These are phyloP conservation scores for Zapus hudsonius DNA, from an alignment of 2,113 vertebrate species.

Conservation along the genomic window DNA sequence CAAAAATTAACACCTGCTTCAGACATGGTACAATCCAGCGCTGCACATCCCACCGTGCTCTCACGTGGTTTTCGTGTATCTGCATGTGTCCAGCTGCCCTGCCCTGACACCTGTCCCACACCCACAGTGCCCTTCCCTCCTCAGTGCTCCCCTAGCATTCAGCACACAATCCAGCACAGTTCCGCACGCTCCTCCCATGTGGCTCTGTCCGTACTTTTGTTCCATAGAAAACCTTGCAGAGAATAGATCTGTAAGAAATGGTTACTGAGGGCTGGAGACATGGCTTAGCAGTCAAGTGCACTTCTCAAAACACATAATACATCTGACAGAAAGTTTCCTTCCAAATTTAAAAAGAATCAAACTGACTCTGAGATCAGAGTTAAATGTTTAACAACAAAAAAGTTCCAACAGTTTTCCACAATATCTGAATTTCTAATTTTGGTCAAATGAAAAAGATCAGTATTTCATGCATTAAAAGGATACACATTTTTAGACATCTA, in stretches of 20 bases:
- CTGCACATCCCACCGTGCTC: neutral
- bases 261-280: neutral
- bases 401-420: neutral
- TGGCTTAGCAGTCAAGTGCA: too few relatives aligned
- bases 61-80: neutral
- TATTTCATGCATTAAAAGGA: neutral
- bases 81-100: neutral
- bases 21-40: neutral
- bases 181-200: neutral
- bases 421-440: neutral
- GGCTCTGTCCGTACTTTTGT: slow-evolving; percentile 1
- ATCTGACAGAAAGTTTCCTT: neutral
- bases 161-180: neutral
- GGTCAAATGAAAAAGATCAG: neutral
- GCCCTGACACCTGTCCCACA: neutral
- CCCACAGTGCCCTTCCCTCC: neutral
- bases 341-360: neutral
- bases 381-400: neutral
- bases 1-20: slow-evolving; percentile 37
- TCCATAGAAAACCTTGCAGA: neutral
- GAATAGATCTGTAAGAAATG: neutral
- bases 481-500: neutral
- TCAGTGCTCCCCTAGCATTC: neutral
- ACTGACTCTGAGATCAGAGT: neutral
- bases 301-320: neutral